Conservation (phyloP, 2,797 vertebrate genomes). For the Enteromius trimaculatus region DNA sequence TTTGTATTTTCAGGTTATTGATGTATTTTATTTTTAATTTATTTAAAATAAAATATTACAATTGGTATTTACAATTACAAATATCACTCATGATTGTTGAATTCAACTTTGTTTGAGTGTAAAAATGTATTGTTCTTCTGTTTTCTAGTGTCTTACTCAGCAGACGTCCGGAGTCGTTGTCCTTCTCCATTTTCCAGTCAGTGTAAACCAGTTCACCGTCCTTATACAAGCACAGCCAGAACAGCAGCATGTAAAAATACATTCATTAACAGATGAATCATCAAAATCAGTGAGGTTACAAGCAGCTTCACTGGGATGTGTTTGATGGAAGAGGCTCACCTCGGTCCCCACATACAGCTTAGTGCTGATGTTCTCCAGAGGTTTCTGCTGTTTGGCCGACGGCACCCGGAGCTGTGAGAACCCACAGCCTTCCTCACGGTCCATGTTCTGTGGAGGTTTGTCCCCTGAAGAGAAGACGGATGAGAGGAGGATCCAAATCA, state of each 20-base stretch:
- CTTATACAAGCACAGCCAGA: slow-evolving; percentile 68
- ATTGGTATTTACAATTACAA: too few species aligned
- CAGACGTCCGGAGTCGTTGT: slow-evolving; percentile 76
- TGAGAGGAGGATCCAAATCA: neutral
- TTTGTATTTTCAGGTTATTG: neutral
- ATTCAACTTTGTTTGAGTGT: neutral
- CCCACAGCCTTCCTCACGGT: slow-evolving; percentile 53
- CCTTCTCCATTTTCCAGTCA: slow-evolving; percentile 87
- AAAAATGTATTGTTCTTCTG: neutral
- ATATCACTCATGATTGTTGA: neutral
- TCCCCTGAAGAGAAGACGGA: slow-evolving; percentile 61
- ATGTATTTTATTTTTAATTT: neutral
- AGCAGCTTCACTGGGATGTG: neutral
- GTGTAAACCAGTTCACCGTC: slow-evolving; percentile 89
- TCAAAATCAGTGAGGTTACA: neutral
- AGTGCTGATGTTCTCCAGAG: slow-evolving; percentile 79
- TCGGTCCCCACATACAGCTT: slow-evolving; percentile 86
- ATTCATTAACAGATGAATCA: neutral
- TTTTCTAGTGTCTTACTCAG: slow-evolving; percentile 76
- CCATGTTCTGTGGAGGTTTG: slow-evolving; percentile 52
- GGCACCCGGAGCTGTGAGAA: slow-evolving; percentile 73
- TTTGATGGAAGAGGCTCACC: slow-evolving; percentile 73
- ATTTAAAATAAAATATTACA: neutral
- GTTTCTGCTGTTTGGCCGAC: slow-evolving; percentile 69
- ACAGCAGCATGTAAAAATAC: neutral